Percentiles rank a stretch among this genome's conserved stretches.
Conservation (phyloP, 2,797 vertebrate species). For the Podarcis lilfordi region DNA sequence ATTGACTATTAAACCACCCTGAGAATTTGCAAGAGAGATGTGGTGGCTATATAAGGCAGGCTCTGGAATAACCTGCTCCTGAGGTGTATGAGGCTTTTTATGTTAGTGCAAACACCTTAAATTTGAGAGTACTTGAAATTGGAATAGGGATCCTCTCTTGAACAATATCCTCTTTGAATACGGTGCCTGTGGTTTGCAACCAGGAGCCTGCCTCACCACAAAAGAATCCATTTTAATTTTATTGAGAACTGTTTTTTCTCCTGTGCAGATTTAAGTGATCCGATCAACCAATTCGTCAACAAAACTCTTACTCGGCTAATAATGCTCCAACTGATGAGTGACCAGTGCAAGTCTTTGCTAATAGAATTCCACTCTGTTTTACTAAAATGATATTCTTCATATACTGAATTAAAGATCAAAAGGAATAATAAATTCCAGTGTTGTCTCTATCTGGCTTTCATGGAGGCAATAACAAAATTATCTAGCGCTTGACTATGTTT, state of each 20-base stretch:
- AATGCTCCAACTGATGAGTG: neutral
- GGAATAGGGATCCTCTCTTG: neutral
- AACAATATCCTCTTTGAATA: neutral
- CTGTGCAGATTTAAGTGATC: neutral
- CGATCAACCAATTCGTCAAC: neutral
- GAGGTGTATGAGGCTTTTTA: too few species aligned
- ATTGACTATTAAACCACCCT: too few species aligned
- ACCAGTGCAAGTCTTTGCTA: neutral
- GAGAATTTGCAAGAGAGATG: too few species aligned
- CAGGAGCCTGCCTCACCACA: too few species aligned
- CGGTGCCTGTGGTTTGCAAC: neutral
- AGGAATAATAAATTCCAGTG: slow-evolving; percentile 8
- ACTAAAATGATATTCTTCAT: neutral
- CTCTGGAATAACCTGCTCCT: too few species aligned
- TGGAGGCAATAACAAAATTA: neutral
- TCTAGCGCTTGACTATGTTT: neutral
- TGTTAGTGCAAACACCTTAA: too few species aligned
- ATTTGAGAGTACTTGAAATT: too few species aligned
- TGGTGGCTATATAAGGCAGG: too few species aligned
- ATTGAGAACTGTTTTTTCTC: neutral
- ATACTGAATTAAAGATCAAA: slow-evolving; percentile 31
- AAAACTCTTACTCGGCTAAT: neutral
- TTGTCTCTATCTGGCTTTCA: slow-evolving; percentile 31
- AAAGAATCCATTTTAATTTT: neutral
- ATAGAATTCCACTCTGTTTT: neutral